Base-by-base conservation (phyloP, 2,113 vertebrate genomes). In the Osmerus mordax region DNA sequence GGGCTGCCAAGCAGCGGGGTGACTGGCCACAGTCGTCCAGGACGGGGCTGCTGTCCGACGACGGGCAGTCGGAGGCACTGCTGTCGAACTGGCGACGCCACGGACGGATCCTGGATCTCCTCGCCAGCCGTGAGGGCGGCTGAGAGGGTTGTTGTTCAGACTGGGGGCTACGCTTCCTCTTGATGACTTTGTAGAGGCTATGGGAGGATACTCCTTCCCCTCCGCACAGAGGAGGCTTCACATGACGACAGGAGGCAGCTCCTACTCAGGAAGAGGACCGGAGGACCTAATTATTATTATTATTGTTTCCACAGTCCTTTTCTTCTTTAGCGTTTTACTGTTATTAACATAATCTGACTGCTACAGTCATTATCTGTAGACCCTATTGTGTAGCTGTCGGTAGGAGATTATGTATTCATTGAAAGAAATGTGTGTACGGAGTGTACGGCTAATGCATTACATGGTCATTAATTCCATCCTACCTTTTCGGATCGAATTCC, bases 71-170 rank as follows among this genome's bases (percentile, higher is more conserved):
- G 1, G 76, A 64, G 16, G 73, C 55, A 51, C 77, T 79, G 68
- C 74, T 77, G 71, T 77, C 77, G 53, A 77, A 61, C 55, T 77
- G 71, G 11, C 41, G 56, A 51, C 62, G 47, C 69, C 72, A 79
- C 47, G 68, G 21, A 1, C 65, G 70, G 4, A 52, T 47, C 3
- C 25, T 69, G 3, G 6, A 74, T 60, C 52, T 79, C 25, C 41
- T 52, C 2, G 8, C 8, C 6, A 41, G 13, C 1, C n/a, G 19
- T 18, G 25, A 67, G 16, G 28, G 67, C 3, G 47, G 65, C 25
- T 56, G 32, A 25, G 52, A 19, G 25, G 41, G 9, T 0, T 1
- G 41, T 11, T 47, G 62, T 16, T 28, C 21, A 8, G 76, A 68
- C 1, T 5, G 28, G 0, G 8, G 62, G n/a, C 61, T 51, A 47